These are phyloP conservation scores for Prionailurus bengalensis DNA, from an alignment of 2,113 vertebrate species.

Conservation along the genomic window DNA sequence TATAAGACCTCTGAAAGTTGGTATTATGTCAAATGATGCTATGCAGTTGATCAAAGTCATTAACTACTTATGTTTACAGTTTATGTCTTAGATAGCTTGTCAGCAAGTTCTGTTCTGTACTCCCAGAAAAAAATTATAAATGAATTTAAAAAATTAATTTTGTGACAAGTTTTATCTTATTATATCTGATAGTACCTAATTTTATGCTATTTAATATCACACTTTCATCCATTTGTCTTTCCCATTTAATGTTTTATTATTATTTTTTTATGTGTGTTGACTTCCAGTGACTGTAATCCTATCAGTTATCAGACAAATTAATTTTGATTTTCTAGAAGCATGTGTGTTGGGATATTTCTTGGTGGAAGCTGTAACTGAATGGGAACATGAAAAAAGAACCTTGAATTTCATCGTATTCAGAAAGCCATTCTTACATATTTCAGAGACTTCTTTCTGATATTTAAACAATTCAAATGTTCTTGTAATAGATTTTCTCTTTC, in stretches of 20 bases:
- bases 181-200: not conserved
- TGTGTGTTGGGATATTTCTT: conserved; percentile 30
- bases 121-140: not conserved
- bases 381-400: not conserved
- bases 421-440: conserved; percentile 57
- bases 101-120: not conserved
- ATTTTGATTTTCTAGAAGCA: conserved; percentile 23
- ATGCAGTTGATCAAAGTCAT: not conserved
- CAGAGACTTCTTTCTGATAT: conserved; percentile 55
- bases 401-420: conserved; percentile 28
- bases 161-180: not conserved
- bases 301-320: not conserved
- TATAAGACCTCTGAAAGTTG: not conserved
- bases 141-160: not conserved
- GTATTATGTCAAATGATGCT: conserved; percentile 11
- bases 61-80: not conserved
- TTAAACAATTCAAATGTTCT: conserved; percentile 62
- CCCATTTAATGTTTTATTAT: not conserved
- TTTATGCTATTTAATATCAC: not conserved
- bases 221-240: not conserved
- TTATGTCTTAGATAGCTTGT: not conserved
- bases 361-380: not conserved
- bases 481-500: conserved; percentile 73
- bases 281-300: conserved; percentile 31
- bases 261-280: not conserved